Base-by-base conservation (phyloP, 2,888 invertebrate genomes). In the Catocala sponsa region DNA sequence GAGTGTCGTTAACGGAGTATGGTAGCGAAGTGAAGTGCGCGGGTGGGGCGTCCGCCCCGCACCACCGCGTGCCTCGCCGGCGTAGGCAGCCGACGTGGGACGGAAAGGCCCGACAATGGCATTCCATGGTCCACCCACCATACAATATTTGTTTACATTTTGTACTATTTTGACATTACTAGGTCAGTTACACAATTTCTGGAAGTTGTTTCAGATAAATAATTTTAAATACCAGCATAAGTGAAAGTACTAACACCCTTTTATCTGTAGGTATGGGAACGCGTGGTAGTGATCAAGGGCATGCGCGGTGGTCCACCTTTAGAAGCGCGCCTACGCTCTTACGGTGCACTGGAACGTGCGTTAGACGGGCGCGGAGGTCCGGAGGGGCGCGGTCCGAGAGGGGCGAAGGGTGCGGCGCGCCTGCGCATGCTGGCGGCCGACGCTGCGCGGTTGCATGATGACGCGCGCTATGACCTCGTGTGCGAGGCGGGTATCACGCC, bases 261-360 rank as follows among this genome's bases (percentile, higher is more conserved):
- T 4, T 42, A 2, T 11, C 42, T 33, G 2, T 82, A 97, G 97
- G 96, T 97, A 54, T 97, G 97, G 95, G 96, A 96, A 72, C 94
- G 95, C 95, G 74, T 91, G 5, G 80, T 91, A 10, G 82, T 88
- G 43, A 69, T 86, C 59, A 86, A 86, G 63, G 87, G 88, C 0
- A 63, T 79, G 88, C 90, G 96, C 89, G 71, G 81, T 0, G 83
- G 84, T 0, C 65, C 94, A 0, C 95, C 96, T 7, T 68, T 96
- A 73, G 96, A 97, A 70, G 90, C 92, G 0, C 95, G 96, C 0
- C 95, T 96, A 88, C 97, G 97, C 63, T 95, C 95, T 13, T 96
- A 96, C 84, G 95, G 95, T 38, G 90, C 96, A 2, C 87, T 96
- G 0, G 96, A 97, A 70, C 94, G 95, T 33, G 92, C 95, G 0